Conservation (phyloP, 2,797 vertebrate species). For the Sorex maritimensis region DNA sequence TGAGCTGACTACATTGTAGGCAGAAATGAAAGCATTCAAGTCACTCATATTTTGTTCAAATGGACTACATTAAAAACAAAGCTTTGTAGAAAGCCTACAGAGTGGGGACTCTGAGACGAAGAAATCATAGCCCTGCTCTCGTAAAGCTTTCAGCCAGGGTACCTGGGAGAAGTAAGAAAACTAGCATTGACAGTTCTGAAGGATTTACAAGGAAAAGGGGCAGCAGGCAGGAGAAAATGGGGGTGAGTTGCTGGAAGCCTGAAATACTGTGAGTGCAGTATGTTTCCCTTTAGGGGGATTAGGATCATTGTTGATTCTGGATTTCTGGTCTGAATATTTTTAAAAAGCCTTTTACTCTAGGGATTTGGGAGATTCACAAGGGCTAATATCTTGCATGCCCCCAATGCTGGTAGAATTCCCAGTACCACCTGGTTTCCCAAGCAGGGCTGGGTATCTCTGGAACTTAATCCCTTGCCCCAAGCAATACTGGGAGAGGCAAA, state of each 20-base stretch:
- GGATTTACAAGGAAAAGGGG: background rate
- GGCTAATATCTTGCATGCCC: too few relatives aligned
- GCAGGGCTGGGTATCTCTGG: too few relatives aligned
- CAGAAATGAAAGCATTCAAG: constrained; percentile 35
- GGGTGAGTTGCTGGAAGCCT: background rate
- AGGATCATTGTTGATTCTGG: background rate
- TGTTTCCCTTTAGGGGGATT: background rate
- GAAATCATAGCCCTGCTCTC: background rate
- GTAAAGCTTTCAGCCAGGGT: background rate
- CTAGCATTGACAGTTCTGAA: background rate
- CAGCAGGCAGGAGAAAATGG: background rate
- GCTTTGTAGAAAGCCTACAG: background rate
- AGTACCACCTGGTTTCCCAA: too few relatives aligned
- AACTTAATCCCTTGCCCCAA: too few relatives aligned
- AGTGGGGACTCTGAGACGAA: background rate
- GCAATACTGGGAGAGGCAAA: too few relatives aligned
- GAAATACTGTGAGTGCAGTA: too few relatives aligned
- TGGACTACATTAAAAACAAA: background rate
- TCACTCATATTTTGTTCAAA: background rate
- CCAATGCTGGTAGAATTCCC: too few relatives aligned
- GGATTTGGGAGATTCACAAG: too few relatives aligned
- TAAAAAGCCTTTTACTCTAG: too few relatives aligned
- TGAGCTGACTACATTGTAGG: background rate
- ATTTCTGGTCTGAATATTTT: background rate
- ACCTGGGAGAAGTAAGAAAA: background rate